Evolutionary conservation across 2,113 vertebrate genomes (phyloP).

Genomic region (Dipodomys ordii): DNA sequence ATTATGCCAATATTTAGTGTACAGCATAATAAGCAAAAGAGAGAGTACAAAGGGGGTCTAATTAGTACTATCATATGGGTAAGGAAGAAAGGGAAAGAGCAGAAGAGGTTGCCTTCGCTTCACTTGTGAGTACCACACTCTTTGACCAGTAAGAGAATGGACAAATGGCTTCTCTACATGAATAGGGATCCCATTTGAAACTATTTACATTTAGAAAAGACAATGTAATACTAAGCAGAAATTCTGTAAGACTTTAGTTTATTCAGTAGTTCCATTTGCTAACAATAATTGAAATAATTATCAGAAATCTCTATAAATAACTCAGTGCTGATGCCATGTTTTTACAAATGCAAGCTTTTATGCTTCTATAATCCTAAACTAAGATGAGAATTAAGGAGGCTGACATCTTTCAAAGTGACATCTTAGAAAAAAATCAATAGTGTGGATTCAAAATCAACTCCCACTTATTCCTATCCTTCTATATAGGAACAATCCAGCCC

Average conservation of each 20-base stretch:
- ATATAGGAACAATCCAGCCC: too few relatives aligned
- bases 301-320: constrained; percentile 47
- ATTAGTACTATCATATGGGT: background rate
- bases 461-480: background rate
- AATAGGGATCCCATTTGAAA: background rate
- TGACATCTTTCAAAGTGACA: constrained; percentile 20
- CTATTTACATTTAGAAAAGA: background rate
- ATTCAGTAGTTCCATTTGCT: constrained; percentile 14
- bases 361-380: constrained; percentile 37
- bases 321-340: background rate
- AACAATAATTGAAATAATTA: too few relatives aligned
- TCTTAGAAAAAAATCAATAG: background rate
- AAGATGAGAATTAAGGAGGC: constrained; percentile 4
- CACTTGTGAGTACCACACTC: background rate
- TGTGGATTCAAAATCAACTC: constrained; percentile 1
- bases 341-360: constrained; percentile 42
- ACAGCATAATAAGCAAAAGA: background rate
- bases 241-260: background rate
- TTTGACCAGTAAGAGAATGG: too few relatives aligned
- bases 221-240: background rate
- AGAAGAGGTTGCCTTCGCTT: background rate
- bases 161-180: too few relatives aligned
- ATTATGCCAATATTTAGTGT: background rate
- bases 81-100: background rate
- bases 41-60: background rate